phyloP scores from a whole-genome alignment of 37 sponge, comb jelly and placozoan genomes.

The Chondrilla cf. caribensis region DNA sequence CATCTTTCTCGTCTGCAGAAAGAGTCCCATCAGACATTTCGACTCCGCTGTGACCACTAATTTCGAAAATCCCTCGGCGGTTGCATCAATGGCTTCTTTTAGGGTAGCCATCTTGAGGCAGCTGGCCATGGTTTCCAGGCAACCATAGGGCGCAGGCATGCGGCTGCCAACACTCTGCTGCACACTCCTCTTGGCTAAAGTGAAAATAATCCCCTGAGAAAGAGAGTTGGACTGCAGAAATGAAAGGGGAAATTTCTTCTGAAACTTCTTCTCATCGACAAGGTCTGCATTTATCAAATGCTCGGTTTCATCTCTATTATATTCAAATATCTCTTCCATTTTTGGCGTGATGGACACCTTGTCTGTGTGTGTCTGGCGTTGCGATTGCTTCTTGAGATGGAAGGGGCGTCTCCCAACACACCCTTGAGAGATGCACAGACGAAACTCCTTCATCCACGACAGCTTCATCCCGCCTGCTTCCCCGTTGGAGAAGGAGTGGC shows the following conservation, averaged over 20 bases:
- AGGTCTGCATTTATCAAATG: background rate
- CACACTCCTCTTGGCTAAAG: conserved; percentile 22
- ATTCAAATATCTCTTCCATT: background rate
- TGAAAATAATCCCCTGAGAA: conserved; percentile 11
- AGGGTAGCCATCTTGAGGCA: conserved; percentile 29
- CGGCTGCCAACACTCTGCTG: conserved; percentile 13
- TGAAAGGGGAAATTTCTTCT: background rate
- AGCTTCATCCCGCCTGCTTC: background rate
- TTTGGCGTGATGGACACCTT: background rate
- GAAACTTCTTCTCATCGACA: conserved; percentile 1
- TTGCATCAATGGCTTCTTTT: conserved; percentile 15
- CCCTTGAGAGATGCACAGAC: conserved; percentile 6
- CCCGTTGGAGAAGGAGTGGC: background rate
- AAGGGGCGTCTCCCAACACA: conserved; percentile 22
- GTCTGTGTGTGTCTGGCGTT: background rate
- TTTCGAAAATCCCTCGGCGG: conserved; percentile 22
- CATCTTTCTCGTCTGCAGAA: conserved; percentile 36
- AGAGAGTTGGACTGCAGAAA: background rate
- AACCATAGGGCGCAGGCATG: conserved; percentile 47
- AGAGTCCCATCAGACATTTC: conserved; percentile 52
- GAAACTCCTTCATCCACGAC: conserved; percentile 22
- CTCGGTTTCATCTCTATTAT: background rate
- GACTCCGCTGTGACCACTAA: conserved; percentile 37
- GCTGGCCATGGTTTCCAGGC: conserved; percentile 39
- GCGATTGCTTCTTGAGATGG: background rate